Evolutionary conservation across 2,888 invertebrate genomes (phyloP), one percentile per base, ranked within the genome.

Genomic region (Hemistola chrysoprasaria): DNA sequence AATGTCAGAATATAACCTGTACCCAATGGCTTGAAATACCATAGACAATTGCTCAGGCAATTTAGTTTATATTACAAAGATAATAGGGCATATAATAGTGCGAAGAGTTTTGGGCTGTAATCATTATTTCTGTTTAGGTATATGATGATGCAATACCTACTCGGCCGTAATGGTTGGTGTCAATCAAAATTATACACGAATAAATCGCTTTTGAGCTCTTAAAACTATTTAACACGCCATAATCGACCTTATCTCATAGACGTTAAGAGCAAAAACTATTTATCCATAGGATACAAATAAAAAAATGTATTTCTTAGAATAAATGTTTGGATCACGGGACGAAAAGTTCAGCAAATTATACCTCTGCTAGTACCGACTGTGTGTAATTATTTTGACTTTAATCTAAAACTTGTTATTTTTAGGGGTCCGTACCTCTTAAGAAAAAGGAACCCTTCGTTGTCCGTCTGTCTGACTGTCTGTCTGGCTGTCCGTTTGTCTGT

Each of bases 171-270:
- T 86, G 86, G 87, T 77, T 68, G 81, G 79, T 87, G 87, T 88
- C 87, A 88, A 87, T 87, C 87, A 88, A 87, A 88, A 86, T 86
- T 85, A 86, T 75, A 78, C 66, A 74, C 73, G 70, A 71, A 78
- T 81, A 78, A 84, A 79, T 78, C 71, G 65, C 65, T 56, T 67
- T 63, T 67, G 37, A 59, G 52, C 54, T 59, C 57, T 54, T 45
- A 57, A 67, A 75, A 61, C 61, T 56, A 63, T 62, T 41, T 47
- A 51, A 34, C 45, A 49, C 33, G 40, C 33, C 11, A 46, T 44
- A 49, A 43, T 40, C 28, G 27, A 48, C 31, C 35, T 35, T 55
- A 50, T 16, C 9, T 3, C 11, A 16, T 16, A 3, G 20, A 22
- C 22, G 41, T 50, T 54, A 53, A 49, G 58, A 50, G 37, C 38